These are phyloP conservation scores for Sycophila sp. DNA, from an alignment of 1,140 invertebrate genomes.

Conservation along the genomic window DNA sequence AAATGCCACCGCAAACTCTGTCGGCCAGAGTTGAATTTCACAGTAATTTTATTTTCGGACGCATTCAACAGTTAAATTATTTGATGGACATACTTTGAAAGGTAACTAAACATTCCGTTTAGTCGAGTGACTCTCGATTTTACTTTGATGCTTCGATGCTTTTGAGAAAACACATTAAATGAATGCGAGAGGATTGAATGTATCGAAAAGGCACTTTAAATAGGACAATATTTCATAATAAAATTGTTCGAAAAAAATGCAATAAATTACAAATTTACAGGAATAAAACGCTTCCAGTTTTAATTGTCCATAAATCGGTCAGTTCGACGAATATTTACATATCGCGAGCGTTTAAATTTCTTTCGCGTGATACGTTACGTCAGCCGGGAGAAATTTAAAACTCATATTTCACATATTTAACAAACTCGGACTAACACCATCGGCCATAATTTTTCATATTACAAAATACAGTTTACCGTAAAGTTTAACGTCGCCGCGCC, in stretches of 20 bases:
- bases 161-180: too few relatives aligned
- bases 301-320: too few relatives aligned
- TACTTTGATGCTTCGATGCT: background rate
- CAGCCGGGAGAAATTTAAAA: too few relatives aligned
- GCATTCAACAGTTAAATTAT: conserved; percentile 9
- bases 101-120: conserved; percentile 3
- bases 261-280: too few relatives aligned
- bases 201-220: too few relatives aligned
- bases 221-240: too few relatives aligned
- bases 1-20: background rate
- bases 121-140: conserved; percentile 4
- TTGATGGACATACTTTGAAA: conserved; percentile 2
- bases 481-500: background rate
- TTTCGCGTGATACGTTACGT: background rate
- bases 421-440: background rate
- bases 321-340: too few relatives aligned
- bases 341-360: too few relatives aligned
- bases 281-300: too few relatives aligned
- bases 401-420: conserved; percentile 12
- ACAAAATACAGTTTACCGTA: conserved; percentile 22
- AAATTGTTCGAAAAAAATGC: too few relatives aligned
- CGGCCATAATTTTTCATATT: conserved; percentile 26
- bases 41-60: background rate
- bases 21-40: background rate
- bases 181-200: too few relatives aligned